Base-by-base conservation (phyloP, 2,888 invertebrate species). In the Eupelmus urozonus region DNA sequence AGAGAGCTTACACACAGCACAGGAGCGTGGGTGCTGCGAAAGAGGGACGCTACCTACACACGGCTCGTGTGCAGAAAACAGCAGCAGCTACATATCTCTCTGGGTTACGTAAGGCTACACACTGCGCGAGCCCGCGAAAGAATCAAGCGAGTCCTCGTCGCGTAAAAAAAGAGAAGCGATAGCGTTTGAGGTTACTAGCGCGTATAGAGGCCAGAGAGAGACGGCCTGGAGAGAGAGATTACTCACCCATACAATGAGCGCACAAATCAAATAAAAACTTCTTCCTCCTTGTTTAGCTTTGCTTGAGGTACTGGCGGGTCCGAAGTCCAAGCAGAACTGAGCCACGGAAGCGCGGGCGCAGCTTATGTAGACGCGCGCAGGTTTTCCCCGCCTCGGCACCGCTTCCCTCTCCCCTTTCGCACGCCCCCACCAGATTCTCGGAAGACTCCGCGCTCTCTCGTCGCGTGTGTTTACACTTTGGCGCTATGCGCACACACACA, bases 221-320 rank as follows among this genome's bases (percentile, higher is more conserved):
- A n/a, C 20, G 13, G 20, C 16, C n/a, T n/a, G n/a, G n/a, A n/a
- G n/a, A n/a, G n/a, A n/a, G n/a, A n/a, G n/a, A n/a, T 62, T 70
- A 84, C 89, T 88, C 83, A 89, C 89, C 89, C 89, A 89, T 89
- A 89, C 89, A 89, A 89, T 84, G 89, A 89, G 88, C 89, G 85
- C 88, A 89, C 89, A 87, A 86, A 89, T 87, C 89, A 89, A 87
- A 89, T 85, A 86, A 87, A 87, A 89, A 88, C 88, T 85, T 85
- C 84, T 85, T 78, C 86, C 85, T 83, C 82, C 83, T 45, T 63
- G 27, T 27, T 57, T 51, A 57, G 60, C 60, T 55, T 16, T 78
- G 25, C 63, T 80, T 63, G 27, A 45, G 51, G 13, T n/a, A n/a
- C 55, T 63, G 80, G 84, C 84, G 84, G 85, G 83, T 87, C 86